Percentiles rank a stretch among this genome's conserved stretches.
Conservation (phyloP, 1,140 invertebrate genomes). For the Ips nitidus region DNA sequence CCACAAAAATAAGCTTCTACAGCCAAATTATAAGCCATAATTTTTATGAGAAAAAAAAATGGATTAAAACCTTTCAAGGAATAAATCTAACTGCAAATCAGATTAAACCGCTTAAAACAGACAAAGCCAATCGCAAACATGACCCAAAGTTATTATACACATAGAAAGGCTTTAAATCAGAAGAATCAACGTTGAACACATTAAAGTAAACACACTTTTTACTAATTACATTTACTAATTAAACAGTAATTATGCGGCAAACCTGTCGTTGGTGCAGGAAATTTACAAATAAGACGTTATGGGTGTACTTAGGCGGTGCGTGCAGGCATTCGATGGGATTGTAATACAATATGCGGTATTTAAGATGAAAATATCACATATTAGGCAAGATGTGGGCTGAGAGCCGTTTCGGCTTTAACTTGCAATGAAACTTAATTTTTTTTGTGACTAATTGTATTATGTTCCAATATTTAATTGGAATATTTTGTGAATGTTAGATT, state of each 20-base stretch:
- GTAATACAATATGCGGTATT: slow-evolving; percentile 6
- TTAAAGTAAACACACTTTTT: slow-evolving; percentile 17
- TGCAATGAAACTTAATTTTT: too few relatives aligned
- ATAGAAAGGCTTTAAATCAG: slow-evolving; percentile 14
- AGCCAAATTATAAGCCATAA: too few relatives aligned
- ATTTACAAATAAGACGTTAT: slow-evolving; percentile 20
- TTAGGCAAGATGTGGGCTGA: too few relatives aligned
- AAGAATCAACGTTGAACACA: slow-evolving; percentile 5
- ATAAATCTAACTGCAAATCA: too few relatives aligned
- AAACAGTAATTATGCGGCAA: slow-evolving; percentile 21
- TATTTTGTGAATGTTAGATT: too few relatives aligned
- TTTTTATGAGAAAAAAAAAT: too few relatives aligned
- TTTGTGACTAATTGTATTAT: too few relatives aligned
- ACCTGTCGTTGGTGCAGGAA: slow-evolving; percentile 13
- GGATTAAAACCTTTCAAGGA: too few relatives aligned
- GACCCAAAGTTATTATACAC: slow-evolving; percentile 9
- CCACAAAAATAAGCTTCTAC: too few relatives aligned
- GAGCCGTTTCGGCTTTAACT: too few relatives aligned
- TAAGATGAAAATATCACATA: not conserved
- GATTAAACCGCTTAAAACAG: not conserved
- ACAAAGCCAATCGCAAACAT: slow-evolving; percentile 6
- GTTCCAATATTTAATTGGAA: too few relatives aligned
- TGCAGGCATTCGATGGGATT: slow-evolving; percentile 24
- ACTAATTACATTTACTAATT: slow-evolving; percentile 22
- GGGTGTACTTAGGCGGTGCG: slow-evolving; percentile 20